phyloP scores from a whole-genome alignment of 2,888 invertebrate genomes.

The Phoronis australis region DNA sequence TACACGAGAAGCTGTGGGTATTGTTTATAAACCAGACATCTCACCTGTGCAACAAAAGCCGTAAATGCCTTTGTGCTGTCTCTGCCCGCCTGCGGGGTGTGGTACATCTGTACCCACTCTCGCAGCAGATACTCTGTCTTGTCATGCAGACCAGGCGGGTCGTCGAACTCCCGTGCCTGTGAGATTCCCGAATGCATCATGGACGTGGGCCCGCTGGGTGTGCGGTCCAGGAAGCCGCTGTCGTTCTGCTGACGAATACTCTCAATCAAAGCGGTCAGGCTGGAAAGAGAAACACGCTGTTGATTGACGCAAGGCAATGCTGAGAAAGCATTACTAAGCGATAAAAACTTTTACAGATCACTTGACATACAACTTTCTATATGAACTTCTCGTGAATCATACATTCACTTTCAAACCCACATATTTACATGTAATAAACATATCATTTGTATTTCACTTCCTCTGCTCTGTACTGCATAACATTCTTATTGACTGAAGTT shows the following conservation, averaged over 20 bases:
- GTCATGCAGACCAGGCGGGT: slow-evolving; percentile 88
- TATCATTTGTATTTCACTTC: too few relatives aligned
- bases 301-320: too few relatives aligned
- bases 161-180: slow-evolving; percentile 80
- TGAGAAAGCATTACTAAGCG: too few relatives aligned
- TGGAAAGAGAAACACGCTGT: slow-evolving; percentile 16
- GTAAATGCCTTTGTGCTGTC: slow-evolving; percentile 74
- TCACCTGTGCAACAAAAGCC: slow-evolving; percentile 76
- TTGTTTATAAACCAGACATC: slow-evolving; percentile 3
- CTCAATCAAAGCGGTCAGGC: slow-evolving; percentile 73
- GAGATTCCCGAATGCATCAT: slow-evolving; percentile 90
- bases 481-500: too few relatives aligned
- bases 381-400: too few relatives aligned
- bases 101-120: slow-evolving; percentile 92
- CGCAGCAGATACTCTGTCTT: slow-evolving; percentile 89
- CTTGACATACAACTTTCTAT: too few relatives aligned
- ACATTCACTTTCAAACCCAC: too few relatives aligned
- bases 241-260: slow-evolving; percentile 67
- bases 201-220: slow-evolving; percentile 59
- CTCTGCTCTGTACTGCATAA: too few relatives aligned
- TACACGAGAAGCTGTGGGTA: too few relatives aligned
- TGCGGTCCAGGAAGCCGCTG: slow-evolving; percentile 69
- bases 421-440: too few relatives aligned
- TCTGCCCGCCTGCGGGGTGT: slow-evolving; percentile 59
- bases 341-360: too few relatives aligned